phyloP scores from a whole-genome alignment of 2,888 invertebrate species.

The Pilophorus perplexus region DNA sequence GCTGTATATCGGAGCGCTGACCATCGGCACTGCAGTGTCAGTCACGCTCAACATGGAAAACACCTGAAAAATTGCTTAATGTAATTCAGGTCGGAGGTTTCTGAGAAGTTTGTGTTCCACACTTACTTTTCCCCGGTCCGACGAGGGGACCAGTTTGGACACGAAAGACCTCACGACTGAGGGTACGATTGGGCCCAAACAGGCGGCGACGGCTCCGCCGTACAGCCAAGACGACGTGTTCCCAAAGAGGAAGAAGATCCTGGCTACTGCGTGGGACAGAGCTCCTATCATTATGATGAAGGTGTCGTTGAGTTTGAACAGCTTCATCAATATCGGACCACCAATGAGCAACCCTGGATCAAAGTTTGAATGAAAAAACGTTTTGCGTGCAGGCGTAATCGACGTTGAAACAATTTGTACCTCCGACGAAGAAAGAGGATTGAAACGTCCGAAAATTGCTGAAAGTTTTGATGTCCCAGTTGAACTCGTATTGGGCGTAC shows the following conservation, averaged over 20 bases:
- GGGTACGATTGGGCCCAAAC: constrained; percentile 74
- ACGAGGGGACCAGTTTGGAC: constrained; percentile 69
- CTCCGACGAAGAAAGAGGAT: constrained; percentile 67
- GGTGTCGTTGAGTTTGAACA: constrained; percentile 67
- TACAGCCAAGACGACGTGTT: constrained; percentile 61
- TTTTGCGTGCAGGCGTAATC: no score
- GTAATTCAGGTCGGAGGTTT: no score
- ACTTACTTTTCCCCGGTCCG: constrained; percentile 64
- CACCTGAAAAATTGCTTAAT: constrained; percentile 15
- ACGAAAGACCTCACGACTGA: constrained; percentile 78
- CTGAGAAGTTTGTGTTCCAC: no score
- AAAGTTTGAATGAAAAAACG: no score
- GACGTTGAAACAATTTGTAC: constrained; percentile 48
- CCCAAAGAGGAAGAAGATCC: constrained; percentile 67
- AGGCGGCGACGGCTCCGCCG: constrained; percentile 68
- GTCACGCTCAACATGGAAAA: constrained; percentile 75
- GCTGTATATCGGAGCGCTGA: constrained; percentile 70
- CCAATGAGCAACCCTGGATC: constrained; percentile 64
- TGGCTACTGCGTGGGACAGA: constrained; percentile 65
- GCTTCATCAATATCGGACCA: constrained; percentile 68
- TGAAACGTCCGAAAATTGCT: constrained; percentile 74
- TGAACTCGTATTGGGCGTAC: constrained; percentile 69
- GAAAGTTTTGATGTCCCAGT: constrained; percentile 67
- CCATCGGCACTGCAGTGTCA: constrained; percentile 74
- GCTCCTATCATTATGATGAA: constrained; percentile 71